These are phyloP conservation scores for Achlya flavicornis DNA, from an alignment of 2,888 invertebrate species.

Conservation along the genomic window DNA sequence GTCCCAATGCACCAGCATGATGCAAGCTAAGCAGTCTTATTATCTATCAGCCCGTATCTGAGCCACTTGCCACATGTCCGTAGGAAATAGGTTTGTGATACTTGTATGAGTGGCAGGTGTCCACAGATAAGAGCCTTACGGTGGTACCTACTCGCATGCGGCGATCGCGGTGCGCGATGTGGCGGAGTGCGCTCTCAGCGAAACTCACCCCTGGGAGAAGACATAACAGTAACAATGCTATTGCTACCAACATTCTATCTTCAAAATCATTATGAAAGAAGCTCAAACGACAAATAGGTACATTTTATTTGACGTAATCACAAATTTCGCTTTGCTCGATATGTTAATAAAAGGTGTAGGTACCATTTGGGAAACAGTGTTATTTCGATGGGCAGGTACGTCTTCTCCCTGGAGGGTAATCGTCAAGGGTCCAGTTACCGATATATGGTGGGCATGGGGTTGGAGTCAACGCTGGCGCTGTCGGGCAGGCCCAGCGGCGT, in stretches of 20 bases:
- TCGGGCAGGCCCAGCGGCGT: slow-evolving; percentile 83
- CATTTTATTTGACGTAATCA: neutral
- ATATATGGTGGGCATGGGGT: slow-evolving; percentile 94
- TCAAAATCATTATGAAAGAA: neutral
- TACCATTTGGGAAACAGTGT: neutral
- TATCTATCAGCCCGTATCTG: slow-evolving; percentile 43
- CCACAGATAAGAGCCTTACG: slow-evolving; percentile 44
- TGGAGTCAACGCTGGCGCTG: slow-evolving; percentile 94
- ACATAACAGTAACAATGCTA: slow-evolving; percentile 43
- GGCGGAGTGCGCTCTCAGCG: slow-evolving; percentile 71
- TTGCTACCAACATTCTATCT: slow-evolving; percentile 13
- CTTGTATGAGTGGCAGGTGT: slow-evolving; percentile 31
- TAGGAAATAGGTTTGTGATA: neutral
- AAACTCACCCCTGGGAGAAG: slow-evolving; percentile 66
- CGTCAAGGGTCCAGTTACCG: slow-evolving; percentile 85
- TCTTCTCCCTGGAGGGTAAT: slow-evolving; percentile 60
- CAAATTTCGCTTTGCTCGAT: neutral
- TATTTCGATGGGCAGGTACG: slow-evolving; percentile 34
- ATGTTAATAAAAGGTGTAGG: neutral
- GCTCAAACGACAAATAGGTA: neutral
- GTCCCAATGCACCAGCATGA: slow-evolving; percentile 59
- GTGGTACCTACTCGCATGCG: slow-evolving; percentile 79
- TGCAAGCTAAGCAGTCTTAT: slow-evolving; percentile 68
- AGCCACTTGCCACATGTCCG: slow-evolving; percentile 23
- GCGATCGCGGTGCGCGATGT: slow-evolving; percentile 77